Conservation (phyloP, 2,888 invertebrate species). For the Nasonovia ribisnigri region DNA sequence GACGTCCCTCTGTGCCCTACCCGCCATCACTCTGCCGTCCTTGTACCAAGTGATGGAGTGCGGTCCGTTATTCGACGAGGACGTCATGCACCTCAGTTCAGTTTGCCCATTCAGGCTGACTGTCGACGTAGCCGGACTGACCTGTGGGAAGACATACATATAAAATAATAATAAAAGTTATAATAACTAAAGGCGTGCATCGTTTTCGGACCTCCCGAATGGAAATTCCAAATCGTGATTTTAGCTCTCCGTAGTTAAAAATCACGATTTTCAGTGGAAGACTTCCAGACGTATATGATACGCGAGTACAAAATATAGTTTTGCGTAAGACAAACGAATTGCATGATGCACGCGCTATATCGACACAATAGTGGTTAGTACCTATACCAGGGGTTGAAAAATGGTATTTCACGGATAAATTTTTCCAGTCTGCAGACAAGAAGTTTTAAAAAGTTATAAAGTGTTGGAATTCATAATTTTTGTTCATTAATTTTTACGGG, state of each 20-base stretch:
- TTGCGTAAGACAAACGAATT: not conserved
- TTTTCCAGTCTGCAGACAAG: too few species aligned
- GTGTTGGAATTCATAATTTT: too few species aligned
- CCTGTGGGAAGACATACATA: not conserved
- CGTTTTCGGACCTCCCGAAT: not conserved
- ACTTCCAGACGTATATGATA: not conserved
- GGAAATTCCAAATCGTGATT: not conserved
- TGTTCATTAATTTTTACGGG: too few species aligned
- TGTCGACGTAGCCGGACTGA: constrained; percentile 73
- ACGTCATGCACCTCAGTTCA: constrained; percentile 78
- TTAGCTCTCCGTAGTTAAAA: not conserved
- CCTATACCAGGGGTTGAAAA: too few species aligned
- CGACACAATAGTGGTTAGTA: not conserved
- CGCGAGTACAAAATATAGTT: not conserved
- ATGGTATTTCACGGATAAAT: too few species aligned
- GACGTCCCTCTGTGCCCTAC: constrained; percentile 77
- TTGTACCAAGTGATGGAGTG: constrained; percentile 77
- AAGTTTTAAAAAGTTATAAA: too few species aligned
- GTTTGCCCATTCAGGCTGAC: constrained; percentile 83
- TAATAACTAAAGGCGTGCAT: not conserved
- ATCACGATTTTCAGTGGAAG: not conserved
- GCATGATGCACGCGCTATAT: not conserved
- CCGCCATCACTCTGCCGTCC: constrained; percentile 72
- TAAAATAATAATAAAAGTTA: not conserved
- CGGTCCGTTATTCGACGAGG: constrained; percentile 73